Evolutionary conservation across 2,797 vertebrate genomes (phyloP), one percentile per base, ranked within the genome.

Genomic region (Anguilla obscura): DNA sequence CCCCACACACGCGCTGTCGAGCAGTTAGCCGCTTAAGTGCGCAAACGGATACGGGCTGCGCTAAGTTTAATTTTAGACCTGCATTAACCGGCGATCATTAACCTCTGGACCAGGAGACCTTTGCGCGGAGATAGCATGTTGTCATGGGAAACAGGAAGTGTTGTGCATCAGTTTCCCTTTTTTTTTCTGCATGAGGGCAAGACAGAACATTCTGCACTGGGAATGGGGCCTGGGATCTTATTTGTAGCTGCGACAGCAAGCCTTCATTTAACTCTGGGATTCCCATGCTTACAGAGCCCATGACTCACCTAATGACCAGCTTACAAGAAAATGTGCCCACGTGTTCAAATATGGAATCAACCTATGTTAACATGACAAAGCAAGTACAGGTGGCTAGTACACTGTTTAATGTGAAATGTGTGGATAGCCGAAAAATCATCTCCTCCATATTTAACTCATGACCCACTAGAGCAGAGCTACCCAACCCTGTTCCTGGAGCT

Each of bases 51-150:
- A 33, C 2, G 9, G 69, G 69, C 63, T 21, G 54, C 48, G 85
- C 69, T 18, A 14, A 14, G 40, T 66, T 88, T 33, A 36, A 71
- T 88, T 86, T 84, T 85, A 89, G 58, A 21, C 79, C 40, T 87
- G 88, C 85, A 89, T 88, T 88, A 79, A 30, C 86, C 3, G 33
- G 76, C 24, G 69, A 85, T 80, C 36, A 60, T 84, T 85, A 85
- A 24, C 40, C n/a, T 63, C 52, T 30, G 85, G 71, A 36, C 69
- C 21, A 80, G 86, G 21, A 83, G 30, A 18, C 27, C 9, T 69
- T 86, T 45, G 56, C 2, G 21, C 40, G 36, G 30, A 74, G 69
- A 74, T 74, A 14, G 30, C 30, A 30, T 36, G 69, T 74, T 33
- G 30, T 36, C 69, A 33, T 36, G 69, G 27, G 1, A 36, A 74